These are phyloP conservation scores for Mirza zaza DNA, from an alignment of 2,113 vertebrate species.

Conservation along the genomic window DNA sequence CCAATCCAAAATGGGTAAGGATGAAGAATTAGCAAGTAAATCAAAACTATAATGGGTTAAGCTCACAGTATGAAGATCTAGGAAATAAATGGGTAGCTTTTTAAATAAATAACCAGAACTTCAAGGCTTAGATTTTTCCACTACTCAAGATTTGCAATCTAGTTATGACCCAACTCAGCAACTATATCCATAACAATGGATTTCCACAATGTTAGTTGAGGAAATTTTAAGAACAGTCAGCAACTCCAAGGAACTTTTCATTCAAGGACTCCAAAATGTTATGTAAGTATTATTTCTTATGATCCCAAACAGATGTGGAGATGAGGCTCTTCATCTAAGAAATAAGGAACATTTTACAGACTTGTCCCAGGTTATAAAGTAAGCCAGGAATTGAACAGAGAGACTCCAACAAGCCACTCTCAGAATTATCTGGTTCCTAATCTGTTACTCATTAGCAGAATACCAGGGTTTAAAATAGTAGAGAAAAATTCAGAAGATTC, in stretches of 20 bases:
- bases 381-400: constrained; percentile 29
- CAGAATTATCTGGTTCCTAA: neutral
- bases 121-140: neutral
- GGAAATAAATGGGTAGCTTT: constrained; percentile 41
- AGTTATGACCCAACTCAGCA: constrained; percentile 27
- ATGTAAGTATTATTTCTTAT: constrained; percentile 61
- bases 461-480: neutral
- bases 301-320: constrained; percentile 61
- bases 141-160: neutral
- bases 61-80: neutral
- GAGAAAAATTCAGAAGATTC: neutral
- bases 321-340: constrained; percentile 37
- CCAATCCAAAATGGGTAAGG: neutral
- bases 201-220: constrained; percentile 41
- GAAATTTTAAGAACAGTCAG: constrained; percentile 64
- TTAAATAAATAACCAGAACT: constrained; percentile 29
- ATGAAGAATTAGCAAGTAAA: neutral
- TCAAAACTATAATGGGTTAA: neutral
- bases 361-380: constrained; percentile 20
- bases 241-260: constrained; percentile 62
- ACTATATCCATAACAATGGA: constrained; percentile 34
- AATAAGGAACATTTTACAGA: constrained; percentile 31
- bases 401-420: constrained; percentile 27
- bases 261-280: constrained; percentile 56
- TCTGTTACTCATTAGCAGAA: constrained; percentile 11